Percentiles rank a stretch among this genome's conserved stretches.
Conservation (phyloP, 2,888 invertebrate genomes). For the Mythimna vitellina region DNA sequence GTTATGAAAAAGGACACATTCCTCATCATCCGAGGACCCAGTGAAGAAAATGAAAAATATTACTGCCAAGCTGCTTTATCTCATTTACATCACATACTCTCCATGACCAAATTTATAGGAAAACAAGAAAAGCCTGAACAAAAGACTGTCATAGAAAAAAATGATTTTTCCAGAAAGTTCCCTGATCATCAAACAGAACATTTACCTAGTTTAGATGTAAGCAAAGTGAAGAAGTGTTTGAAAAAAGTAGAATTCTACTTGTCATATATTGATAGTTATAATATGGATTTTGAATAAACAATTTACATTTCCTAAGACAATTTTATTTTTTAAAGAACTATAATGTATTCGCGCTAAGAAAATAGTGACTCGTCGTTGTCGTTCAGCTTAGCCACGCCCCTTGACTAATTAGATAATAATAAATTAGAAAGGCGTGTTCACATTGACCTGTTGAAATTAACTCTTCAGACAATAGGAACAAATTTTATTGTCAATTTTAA, state of each 20-base stretch:
- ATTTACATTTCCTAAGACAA: not conserved
- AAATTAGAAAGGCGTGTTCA: too few species aligned
- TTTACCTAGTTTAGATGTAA: slow-evolving; percentile 86
- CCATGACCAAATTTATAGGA: slow-evolving; percentile 78
- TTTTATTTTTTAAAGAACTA: slow-evolving; percentile 3
- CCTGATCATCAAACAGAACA: slow-evolving; percentile 88
- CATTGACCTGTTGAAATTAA: too few species aligned
- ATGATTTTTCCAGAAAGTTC: slow-evolving; percentile 90
- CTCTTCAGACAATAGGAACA: too few species aligned
- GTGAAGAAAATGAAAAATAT: slow-evolving; percentile 85
- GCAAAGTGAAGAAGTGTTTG: slow-evolving; percentile 88
- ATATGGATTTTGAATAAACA: slow-evolving; percentile 74
- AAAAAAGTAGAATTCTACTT: slow-evolving; percentile 94
- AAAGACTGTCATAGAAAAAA: slow-evolving; percentile 59
- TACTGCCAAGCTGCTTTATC: slow-evolving; percentile 93
- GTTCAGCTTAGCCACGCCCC: too few species aligned
- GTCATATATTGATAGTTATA: slow-evolving; percentile 90
- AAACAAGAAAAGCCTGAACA: slow-evolving; percentile 61
- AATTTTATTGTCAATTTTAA: too few species aligned
- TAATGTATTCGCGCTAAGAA: too few species aligned
- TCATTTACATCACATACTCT: slow-evolving; percentile 91
- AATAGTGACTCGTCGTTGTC: too few species aligned
- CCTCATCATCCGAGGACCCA: slow-evolving; percentile 91
- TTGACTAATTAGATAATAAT: too few species aligned
- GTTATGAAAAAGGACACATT: slow-evolving; percentile 91